Conservation (phyloP, 2,797 vertebrate species). For the Cyclopterus lumpus region DNA sequence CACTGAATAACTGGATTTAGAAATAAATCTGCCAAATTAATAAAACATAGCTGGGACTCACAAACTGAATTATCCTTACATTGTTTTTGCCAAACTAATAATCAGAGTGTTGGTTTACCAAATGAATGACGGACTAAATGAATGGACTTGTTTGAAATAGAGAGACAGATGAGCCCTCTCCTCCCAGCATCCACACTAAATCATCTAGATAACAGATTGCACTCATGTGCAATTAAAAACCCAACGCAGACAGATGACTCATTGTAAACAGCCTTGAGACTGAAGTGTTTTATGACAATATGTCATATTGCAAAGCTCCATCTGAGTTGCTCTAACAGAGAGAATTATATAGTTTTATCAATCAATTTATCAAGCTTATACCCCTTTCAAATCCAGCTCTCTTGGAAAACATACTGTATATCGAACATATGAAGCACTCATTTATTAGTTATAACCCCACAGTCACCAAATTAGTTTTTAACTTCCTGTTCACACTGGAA, state of each 20-base stretch:
- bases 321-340: background rate
- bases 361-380: no score
- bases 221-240: slow-evolving; percentile 41
- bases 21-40: background rate
- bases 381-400: background rate
- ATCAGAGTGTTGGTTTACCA: background rate
- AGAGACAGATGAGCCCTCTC: background rate
- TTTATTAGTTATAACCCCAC: background rate
- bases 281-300: slow-evolving; percentile 2
- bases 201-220: slow-evolving; percentile 23
- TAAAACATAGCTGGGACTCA: background rate
- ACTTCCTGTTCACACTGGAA: background rate
- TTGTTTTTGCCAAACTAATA: background rate
- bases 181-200: background rate
- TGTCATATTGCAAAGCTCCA: background rate
- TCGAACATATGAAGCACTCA: background rate
- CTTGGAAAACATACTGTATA: background rate
- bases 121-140: background rate
- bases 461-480: background rate
- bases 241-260: slow-evolving; percentile 15
- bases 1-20: background rate
- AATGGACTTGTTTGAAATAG: slow-evolving; percentile 1
- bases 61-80: background rate
- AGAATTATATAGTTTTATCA: slow-evolving; percentile 4
- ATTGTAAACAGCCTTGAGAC: slow-evolving; percentile 15